Conservation (phyloP, 2,113 vertebrate species). For the Protobothrops flavoviridis region DNA sequence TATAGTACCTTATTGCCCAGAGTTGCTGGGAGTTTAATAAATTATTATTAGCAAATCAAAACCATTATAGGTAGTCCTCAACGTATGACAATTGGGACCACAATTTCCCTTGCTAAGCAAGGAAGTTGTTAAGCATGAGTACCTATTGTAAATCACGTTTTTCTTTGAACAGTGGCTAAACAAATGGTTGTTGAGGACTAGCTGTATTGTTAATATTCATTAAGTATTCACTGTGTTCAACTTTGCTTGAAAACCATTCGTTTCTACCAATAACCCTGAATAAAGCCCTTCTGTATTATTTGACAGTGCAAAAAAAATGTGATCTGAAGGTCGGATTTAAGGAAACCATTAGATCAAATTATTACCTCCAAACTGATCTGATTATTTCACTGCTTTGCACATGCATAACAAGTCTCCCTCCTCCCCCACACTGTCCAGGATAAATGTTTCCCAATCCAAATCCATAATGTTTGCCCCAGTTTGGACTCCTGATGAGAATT, state of each 20-base stretch:
- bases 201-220: not conserved
- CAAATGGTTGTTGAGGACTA: not conserved
- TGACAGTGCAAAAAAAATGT: not conserved
- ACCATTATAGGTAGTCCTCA: not conserved
- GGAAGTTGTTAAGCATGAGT: not conserved
- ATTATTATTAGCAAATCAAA: not conserved
- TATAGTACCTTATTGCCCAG: not conserved
- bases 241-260: not conserved
- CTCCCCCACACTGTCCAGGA: not conserved
- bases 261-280: not conserved
- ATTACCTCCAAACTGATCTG: not conserved
- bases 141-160: not conserved
- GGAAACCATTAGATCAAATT: not conserved
- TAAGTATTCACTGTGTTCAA: not conserved
- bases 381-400: not conserved
- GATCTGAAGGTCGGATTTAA: not conserved
- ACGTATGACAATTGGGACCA: not conserved
- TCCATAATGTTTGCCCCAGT: not conserved
- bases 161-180: not conserved
- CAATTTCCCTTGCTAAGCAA: not conserved
- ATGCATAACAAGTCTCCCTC: not conserved
- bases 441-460: not conserved
- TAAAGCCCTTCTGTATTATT: not conserved
- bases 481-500: not conserved
- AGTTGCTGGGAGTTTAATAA: not conserved